Percentiles rank a stretch among this genome's conserved stretches.
Evolutionary conservation across 1,140 invertebrate genomes (phyloP).

Genomic region (Tetranychus cinnabarinus): DNA sequence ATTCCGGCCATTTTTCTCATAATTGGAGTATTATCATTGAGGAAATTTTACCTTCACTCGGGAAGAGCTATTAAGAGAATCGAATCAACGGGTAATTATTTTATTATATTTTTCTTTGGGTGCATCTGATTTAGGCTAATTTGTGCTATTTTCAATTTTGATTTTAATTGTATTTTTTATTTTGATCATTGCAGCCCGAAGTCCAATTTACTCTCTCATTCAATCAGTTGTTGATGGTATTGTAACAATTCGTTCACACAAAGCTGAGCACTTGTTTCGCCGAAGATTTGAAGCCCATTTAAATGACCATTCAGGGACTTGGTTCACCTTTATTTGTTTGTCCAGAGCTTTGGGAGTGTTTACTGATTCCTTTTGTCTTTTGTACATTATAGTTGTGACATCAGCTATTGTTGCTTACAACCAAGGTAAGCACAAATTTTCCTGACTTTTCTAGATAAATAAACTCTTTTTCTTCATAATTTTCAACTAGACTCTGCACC

Average conservation of each 20-base stretch:
- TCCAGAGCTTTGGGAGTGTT: slow-evolving; percentile 58
- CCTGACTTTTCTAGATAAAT: no score
- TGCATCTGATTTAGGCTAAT: no score
- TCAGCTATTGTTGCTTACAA: slow-evolving; percentile 1
- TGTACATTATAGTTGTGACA: slow-evolving; percentile 32
- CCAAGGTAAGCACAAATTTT: neutral
- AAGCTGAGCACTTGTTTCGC: slow-evolving; percentile 33
- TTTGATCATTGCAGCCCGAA: neutral
- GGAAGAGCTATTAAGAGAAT: neutral
- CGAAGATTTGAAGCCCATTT: slow-evolving; percentile 26
- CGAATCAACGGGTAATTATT: neutral
- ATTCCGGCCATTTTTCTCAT: neutral
- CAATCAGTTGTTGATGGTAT: slow-evolving; percentile 25
- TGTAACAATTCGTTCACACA: slow-evolving; percentile 24
- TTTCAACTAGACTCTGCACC: neutral
- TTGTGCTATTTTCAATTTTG: no score
- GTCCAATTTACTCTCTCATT: slow-evolving; percentile 26
- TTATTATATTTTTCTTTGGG: neutral
- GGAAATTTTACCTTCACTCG: neutral
- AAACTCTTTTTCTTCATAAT: neutral
- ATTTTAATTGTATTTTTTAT: neutral
- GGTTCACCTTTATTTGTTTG: slow-evolving; percentile 43
- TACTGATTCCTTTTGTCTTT: slow-evolving; percentile 44
- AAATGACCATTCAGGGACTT: slow-evolving; percentile 21
- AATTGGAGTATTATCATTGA: neutral